These are phyloP conservation scores for Diarsia rubi DNA, from an alignment of 2,888 invertebrate genomes.

Conservation along the genomic window DNA sequence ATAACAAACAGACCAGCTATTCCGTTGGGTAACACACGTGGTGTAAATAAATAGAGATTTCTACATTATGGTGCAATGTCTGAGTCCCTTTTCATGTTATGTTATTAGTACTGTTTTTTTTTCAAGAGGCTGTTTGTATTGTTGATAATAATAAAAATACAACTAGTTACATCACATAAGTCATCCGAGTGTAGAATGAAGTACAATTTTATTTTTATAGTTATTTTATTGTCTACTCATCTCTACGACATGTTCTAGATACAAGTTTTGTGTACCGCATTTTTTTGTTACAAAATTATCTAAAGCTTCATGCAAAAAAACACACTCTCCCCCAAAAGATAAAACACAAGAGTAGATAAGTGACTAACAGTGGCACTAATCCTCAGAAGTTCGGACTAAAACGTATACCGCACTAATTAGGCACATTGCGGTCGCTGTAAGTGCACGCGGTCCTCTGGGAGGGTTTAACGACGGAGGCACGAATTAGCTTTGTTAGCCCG, in stretches of 20 bases:
- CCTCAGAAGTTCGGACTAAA: constrained; percentile 55
- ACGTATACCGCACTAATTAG: constrained; percentile 55
- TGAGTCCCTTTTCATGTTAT: not conserved
- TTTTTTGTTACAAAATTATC: not conserved
- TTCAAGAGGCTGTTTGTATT: not conserved
- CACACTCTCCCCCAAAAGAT: constrained; percentile 29
- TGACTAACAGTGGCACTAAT: constrained; percentile 46
- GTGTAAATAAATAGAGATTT: not conserved
- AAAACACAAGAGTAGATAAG: constrained; percentile 27
- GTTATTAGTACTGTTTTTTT: not conserved
- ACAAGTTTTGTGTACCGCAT: not conserved
- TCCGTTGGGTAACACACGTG: not conserved
- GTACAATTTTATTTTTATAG: not conserved
- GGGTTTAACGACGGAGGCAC: constrained; percentile 42
- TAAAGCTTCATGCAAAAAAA: constrained; percentile 18
- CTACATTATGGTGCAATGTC: not conserved
- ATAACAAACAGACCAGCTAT: not conserved
- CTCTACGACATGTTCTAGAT: not conserved
- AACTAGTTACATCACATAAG: not conserved
- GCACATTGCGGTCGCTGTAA: constrained; percentile 47
- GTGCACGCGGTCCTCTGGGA: constrained; percentile 32
- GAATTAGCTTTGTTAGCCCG: constrained; percentile 43
- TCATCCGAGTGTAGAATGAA: not conserved
- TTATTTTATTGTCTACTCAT: not conserved
- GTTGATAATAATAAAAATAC: not conserved